phyloP scores from a whole-genome alignment of 1,140 invertebrate species.

The Pollicipes pollicipes region DNA sequence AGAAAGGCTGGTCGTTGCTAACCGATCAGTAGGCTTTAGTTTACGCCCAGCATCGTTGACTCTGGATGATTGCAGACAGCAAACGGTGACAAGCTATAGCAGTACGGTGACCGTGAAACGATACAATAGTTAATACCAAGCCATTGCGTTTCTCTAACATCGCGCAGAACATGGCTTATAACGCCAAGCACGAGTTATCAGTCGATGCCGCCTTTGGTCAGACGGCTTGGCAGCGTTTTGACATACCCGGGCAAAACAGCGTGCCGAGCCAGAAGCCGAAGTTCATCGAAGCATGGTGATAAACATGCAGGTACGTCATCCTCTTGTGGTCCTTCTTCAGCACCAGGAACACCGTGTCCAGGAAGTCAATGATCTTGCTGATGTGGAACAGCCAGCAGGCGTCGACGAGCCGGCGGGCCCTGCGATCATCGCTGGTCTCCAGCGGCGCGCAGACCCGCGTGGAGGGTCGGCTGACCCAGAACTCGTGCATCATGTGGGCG shows the following conservation, averaged over 20 bases:
- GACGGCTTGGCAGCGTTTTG: too few species aligned
- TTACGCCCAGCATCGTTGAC: too few species aligned
- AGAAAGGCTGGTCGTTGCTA: too few species aligned
- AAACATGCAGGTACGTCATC: conserved; percentile 66
- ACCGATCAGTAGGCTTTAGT: too few species aligned
- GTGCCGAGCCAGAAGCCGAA: conserved; percentile 18
- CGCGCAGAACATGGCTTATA: too few species aligned
- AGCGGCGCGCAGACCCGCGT: neutral
- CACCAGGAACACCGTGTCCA: conserved; percentile 56
- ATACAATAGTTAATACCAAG: too few species aligned
- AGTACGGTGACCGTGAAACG: too few species aligned
- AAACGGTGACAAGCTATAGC: too few species aligned
- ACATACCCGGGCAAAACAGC: conserved; percentile 16
- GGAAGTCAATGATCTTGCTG: conserved; percentile 33
- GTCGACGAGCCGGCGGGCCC: neutral
- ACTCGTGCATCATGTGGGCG: neutral
- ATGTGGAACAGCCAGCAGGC: conserved; percentile 35
- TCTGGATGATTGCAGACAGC: too few species aligned
- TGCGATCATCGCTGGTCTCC: neutral
- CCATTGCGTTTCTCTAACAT: too few species aligned
- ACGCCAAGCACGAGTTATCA: too few species aligned
- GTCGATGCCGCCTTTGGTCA: too few species aligned
- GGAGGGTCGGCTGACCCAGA: neutral
- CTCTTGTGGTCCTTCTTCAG: conserved; percentile 67
- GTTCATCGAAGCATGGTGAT: conserved; percentile 62